Evolutionary conservation across 2,113 vertebrate species (phyloP).

Genomic region (Odobenus rosmarus): DNA sequence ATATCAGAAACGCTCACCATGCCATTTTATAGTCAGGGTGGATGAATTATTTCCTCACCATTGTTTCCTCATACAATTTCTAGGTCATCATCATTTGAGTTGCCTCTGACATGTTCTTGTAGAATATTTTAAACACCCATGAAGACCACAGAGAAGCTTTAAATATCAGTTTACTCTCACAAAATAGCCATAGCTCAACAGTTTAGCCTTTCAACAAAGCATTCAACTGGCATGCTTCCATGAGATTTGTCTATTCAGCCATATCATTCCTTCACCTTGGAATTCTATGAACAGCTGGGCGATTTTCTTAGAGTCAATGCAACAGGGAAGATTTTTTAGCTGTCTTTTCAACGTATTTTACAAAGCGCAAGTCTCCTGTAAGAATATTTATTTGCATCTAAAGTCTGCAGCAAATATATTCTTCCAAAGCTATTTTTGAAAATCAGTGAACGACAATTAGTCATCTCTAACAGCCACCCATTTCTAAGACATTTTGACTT

Average conservation of each 20-base stretch:
- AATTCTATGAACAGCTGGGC: slow-evolving; percentile 74
- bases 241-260: slow-evolving; percentile 62
- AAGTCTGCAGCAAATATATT: slow-evolving; percentile 39
- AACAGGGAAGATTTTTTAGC: background rate
- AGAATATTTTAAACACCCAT: slow-evolving; percentile 70
- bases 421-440: slow-evolving; percentile 47
- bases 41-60: background rate
- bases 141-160: slow-evolving; percentile 78
- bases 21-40: background rate
- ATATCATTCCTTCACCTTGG: slow-evolving; percentile 73
- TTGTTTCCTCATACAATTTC: slow-evolving; percentile 26
- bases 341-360: slow-evolving; percentile 56
- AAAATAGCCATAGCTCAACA: slow-evolving; percentile 68
- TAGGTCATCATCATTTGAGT: slow-evolving; percentile 40
- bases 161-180: slow-evolving; percentile 74
- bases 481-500: slow-evolving; percentile 3
- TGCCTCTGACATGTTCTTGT: slow-evolving; percentile 61
- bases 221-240: slow-evolving; percentile 64
- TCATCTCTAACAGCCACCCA: slow-evolving; percentile 6
- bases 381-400: slow-evolving; percentile 22
- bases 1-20: background rate
- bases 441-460: background rate
- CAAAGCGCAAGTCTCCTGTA: slow-evolving; percentile 60
- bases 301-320: slow-evolving; percentile 52
- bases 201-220: slow-evolving; percentile 63